Conservation (phyloP, 2,113 vertebrate genomes). For the Corythornis cristatus region DNA sequence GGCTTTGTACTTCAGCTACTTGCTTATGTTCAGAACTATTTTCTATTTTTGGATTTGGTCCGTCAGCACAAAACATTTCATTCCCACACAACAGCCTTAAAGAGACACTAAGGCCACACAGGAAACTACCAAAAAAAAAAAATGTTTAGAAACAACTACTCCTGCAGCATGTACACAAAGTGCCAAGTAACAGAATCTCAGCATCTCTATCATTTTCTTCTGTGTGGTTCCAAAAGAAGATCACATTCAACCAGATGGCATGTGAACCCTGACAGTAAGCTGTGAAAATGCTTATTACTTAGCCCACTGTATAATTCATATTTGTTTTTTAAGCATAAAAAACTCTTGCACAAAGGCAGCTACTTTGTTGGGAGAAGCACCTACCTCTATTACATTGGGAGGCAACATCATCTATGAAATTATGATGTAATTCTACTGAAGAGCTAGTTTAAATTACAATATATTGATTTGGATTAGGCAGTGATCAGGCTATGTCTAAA, state of each 20-base stretch:
- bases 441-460: background rate
- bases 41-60: conserved; percentile 61
- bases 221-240: background rate
- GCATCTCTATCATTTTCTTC: background rate
- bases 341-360: background rate
- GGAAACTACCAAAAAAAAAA: background rate
- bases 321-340: background rate
- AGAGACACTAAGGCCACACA: background rate
- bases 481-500: background rate
- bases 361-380: background rate
- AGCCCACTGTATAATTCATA: background rate
- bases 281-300: background rate
- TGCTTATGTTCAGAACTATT: conserved; percentile 41
- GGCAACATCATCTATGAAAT: background rate
- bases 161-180: background rate
- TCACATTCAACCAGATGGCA: background rate
- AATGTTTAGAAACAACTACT: background rate
- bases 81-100: conserved; percentile 60
- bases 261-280: background rate
- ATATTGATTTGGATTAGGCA: background rate
- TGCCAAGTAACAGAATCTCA: background rate
- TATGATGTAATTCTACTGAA: background rate
- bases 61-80: conserved; percentile 41
- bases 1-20: conserved; percentile 14
- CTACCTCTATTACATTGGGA: background rate